Evolutionary conservation across 2,888 invertebrate genomes (phyloP).

Genomic region (Acanthosepion esculentum): DNA sequence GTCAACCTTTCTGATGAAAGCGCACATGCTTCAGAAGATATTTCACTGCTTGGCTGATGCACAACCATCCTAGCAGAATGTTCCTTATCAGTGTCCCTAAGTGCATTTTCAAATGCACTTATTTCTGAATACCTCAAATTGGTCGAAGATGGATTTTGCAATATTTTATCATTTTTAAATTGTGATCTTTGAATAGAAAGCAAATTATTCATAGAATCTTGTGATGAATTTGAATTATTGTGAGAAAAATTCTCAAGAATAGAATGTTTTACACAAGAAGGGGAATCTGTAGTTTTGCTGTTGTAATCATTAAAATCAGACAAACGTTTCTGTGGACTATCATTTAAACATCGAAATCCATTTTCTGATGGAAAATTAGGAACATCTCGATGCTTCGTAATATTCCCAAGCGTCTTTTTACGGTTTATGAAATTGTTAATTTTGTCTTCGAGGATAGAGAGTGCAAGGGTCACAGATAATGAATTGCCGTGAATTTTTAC

Average conservation of each 20-base stretch:
- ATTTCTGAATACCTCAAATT: too few relatives aligned
- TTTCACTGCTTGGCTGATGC: not conserved
- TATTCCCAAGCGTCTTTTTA: not conserved
- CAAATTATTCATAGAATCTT: not conserved
- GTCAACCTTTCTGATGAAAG: not conserved
- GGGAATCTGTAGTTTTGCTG: not conserved
- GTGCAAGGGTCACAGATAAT: slow-evolving; percentile 66
- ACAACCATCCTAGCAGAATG: not conserved
- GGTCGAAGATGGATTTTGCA: not conserved
- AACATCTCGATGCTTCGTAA: not conserved
- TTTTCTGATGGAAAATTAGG: not conserved
- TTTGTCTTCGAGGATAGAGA: slow-evolving; percentile 65
- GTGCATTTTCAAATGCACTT: not conserved
- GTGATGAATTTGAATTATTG: not conserved
- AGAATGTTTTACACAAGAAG: not conserved
- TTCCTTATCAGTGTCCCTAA: not conserved
- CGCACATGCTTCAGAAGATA: not conserved
- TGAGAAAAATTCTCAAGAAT: not conserved
- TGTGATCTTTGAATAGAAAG: not conserved
- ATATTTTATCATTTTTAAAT: not conserved
- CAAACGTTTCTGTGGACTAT: not conserved
- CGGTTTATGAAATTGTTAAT: not conserved
- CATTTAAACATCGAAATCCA: not conserved
- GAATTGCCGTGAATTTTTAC: slow-evolving; percentile 63
- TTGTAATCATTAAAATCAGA: not conserved